Conservation (phyloP, 2,888 invertebrate species). For the Embidobia sp. region DNA sequence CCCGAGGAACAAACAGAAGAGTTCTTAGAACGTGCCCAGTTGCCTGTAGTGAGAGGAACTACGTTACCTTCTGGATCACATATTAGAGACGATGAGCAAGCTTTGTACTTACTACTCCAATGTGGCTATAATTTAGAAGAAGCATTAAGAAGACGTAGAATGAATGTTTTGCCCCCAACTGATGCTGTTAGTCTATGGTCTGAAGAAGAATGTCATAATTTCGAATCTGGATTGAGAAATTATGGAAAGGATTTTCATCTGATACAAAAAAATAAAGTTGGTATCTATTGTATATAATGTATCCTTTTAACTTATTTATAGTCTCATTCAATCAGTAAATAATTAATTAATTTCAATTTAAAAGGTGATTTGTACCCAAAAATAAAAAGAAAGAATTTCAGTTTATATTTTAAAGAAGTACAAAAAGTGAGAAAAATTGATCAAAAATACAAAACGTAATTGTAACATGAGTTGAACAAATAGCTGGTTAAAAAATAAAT, state of each 20-base stretch:
- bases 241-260: slow-evolving; percentile 98
- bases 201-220: slow-evolving; percentile 97
- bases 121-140: slow-evolving; percentile 98
- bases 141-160: slow-evolving; percentile 90
- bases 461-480: too few relatives aligned
- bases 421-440: too few relatives aligned
- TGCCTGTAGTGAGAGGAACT: slow-evolving; percentile 79
- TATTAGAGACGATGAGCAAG: slow-evolving; percentile 93
- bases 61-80: slow-evolving; percentile 89
- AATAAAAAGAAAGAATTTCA: too few relatives aligned
- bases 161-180: slow-evolving; percentile 87
- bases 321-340: too few relatives aligned
- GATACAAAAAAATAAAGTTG: slow-evolving; percentile 95
- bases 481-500: too few relatives aligned
- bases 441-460: too few relatives aligned
- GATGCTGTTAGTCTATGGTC: slow-evolving; percentile 95
- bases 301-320: slow-evolving; percentile 74
- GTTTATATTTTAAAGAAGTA: too few relatives aligned
- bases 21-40: slow-evolving; percentile 86
- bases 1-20: slow-evolving; percentile 89
- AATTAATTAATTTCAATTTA: too few relatives aligned
- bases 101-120: slow-evolving; percentile 93
- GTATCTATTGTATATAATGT: not conserved
- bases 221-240: slow-evolving; percentile 95
- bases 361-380: too few relatives aligned